Evolutionary conservation across 2,888 invertebrate species (phyloP).

Genomic region (Copidosoma aretas): DNA sequence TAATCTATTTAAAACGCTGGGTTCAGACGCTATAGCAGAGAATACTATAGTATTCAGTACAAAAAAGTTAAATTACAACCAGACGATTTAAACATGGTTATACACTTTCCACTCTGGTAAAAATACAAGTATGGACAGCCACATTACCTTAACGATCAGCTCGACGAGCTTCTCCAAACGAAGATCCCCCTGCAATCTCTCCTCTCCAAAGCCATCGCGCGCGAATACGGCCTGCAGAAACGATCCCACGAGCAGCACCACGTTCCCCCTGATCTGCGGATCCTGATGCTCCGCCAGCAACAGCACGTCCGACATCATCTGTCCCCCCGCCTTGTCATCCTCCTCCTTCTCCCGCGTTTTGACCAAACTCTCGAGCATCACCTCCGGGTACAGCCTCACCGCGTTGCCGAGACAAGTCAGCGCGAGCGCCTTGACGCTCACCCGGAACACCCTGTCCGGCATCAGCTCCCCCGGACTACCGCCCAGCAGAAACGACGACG

Average conservation of each 20-base stretch:
- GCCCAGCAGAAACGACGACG: conserved; percentile 75
- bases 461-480: conserved; percentile 70
- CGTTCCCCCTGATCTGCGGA: conserved; percentile 80
- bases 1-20: no score
- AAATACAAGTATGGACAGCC: not conserved
- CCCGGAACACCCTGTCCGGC: conserved; percentile 78
- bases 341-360: conserved; percentile 46
- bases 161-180: conserved; percentile 66
- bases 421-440: conserved; percentile 90
- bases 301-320: conserved; percentile 75
- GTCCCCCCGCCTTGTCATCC: no score
- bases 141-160: conserved; percentile 66
- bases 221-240: conserved; percentile 63
- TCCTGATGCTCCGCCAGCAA: conserved; percentile 76
- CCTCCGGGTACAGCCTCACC: conserved; percentile 75
- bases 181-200: no score
- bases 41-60: no score
- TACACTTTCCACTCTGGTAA: no score
- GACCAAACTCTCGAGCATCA: conserved; percentile 69
- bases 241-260: conserved; percentile 72
- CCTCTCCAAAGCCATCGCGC: not conserved
- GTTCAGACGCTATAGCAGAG: no score
- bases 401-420: conserved; percentile 80
- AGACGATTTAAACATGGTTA: no score
- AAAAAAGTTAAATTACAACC: not conserved